A percentile compares a stretch with the other conserved stretches of the same genome.
phyloP scores from a whole-genome alignment of 2,888 invertebrate genomes.

The Leptopilina drosophilae region DNA sequence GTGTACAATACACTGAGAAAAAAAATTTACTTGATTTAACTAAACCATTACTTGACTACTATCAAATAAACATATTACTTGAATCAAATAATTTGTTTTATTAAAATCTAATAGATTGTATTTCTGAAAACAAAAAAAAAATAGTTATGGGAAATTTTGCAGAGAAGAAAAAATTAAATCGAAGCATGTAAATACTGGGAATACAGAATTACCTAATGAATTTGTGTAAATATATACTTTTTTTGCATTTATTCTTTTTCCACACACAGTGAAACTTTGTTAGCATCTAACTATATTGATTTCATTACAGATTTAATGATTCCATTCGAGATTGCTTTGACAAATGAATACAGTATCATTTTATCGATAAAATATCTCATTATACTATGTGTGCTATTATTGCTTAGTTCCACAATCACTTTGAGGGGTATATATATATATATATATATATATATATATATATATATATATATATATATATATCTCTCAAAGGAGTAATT shows the following conservation, averaged over 20 bases:
- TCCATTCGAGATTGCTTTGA: constrained; percentile 35
- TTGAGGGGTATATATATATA: background rate
- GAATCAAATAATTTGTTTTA: no score
- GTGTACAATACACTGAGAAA: no score
- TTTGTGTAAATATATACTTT: background rate
- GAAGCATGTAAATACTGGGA: no score
- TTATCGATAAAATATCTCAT: constrained; percentile 34
- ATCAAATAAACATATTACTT: no score
- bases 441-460: background rate
- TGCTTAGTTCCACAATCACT: constrained; percentile 32
- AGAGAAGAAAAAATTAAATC: no score
- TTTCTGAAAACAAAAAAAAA: no score
- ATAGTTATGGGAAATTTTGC: no score
- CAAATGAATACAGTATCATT: constrained; percentile 38
- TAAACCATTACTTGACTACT: no score
- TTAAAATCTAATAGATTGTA: no score
- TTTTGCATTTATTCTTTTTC: background rate
- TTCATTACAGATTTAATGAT: constrained; percentile 36
- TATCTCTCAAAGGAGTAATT: constrained; percentile 38
- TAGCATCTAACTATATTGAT: constrained; percentile 11
- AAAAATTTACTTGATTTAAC: no score
- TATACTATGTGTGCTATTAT: constrained; percentile 30
- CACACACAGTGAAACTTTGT: background rate
- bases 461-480: no score
- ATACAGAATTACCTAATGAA: constrained; percentile 2